phyloP scores from a whole-genome alignment of 2,888 invertebrate genomes.

The Eugnorisma glareosa region DNA sequence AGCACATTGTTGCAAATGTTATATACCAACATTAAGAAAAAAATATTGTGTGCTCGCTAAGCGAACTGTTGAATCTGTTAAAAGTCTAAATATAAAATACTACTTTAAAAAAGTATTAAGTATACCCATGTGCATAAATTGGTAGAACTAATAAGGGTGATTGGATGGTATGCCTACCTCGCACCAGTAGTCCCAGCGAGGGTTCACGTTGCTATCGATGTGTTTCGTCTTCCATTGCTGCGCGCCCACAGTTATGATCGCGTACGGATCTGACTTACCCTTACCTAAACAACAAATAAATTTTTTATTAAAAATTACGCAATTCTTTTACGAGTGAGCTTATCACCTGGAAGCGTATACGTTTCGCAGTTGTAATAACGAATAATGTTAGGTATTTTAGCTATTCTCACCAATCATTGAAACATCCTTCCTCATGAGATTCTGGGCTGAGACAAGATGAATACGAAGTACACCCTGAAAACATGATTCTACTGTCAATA shows the following conservation, averaged over 20 bases:
- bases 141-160: constrained; percentile 14
- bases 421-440: constrained; percentile 99
- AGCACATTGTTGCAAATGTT: constrained; percentile 61
- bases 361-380: neutral
- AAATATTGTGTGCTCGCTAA: constrained; percentile 64
- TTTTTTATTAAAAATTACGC: neutral
- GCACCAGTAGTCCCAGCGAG: constrained; percentile 99
- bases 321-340: neutral
- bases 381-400: neutral
- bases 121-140: constrained; percentile 61
- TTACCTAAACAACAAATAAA: constrained; percentile 90
- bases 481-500: neutral
- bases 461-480: constrained; percentile 97
- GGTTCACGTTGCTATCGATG: constrained; percentile 98
- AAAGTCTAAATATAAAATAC: constrained; percentile 54
- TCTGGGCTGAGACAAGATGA: constrained; percentile 98
- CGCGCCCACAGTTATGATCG: constrained; percentile 97
- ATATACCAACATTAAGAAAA: constrained; percentile 56
- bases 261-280: constrained; percentile 99
- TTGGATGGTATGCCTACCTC: constrained; percentile 92
- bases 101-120: constrained; percentile 41
- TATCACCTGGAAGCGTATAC: too few relatives aligned
- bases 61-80: constrained; percentile 56
- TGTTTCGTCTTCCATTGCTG: constrained; percentile 98
- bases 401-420: constrained; percentile 93